Evolutionary conservation across 2,888 invertebrate genomes (phyloP).

Genomic region (Cryptosula pallasiana): DNA sequence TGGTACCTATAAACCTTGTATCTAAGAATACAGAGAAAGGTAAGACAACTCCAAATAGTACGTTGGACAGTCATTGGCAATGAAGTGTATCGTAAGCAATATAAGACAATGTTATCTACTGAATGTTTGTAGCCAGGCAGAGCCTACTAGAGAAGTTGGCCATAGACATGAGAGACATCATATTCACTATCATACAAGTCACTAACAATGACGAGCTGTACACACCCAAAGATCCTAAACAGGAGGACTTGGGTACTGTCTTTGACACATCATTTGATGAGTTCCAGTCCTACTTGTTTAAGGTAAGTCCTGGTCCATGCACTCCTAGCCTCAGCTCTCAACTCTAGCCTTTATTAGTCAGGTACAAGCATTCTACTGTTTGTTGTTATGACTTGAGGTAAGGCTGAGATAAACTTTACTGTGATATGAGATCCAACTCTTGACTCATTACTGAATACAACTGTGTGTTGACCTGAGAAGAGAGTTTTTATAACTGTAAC

Average conservation of each 20-base stretch:
- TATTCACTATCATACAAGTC: slow-evolving; percentile 87
- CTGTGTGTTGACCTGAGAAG: too few species aligned
- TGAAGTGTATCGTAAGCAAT: too few species aligned
- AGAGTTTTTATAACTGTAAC: too few species aligned
- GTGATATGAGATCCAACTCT: too few species aligned
- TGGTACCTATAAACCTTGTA: slow-evolving; percentile 81
- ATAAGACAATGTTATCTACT: too few species aligned
- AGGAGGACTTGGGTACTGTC: slow-evolving; percentile 83
- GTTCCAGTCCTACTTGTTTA: slow-evolving; percentile 94
- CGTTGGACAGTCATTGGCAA: too few species aligned
- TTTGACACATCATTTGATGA: slow-evolving; percentile 90
- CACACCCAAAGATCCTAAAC: slow-evolving; percentile 89
- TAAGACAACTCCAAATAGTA: too few species aligned
- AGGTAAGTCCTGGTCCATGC: slow-evolving; percentile 59
- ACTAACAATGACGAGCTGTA: slow-evolving; percentile 88
- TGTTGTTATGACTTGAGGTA: too few species aligned
- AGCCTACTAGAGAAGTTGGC: slow-evolving; percentile 68
- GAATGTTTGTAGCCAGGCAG: slow-evolving; percentile 67
- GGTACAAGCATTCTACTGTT: too few species aligned
- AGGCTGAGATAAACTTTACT: too few species aligned
- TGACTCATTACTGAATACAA: too few species aligned
- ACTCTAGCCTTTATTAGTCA: too few species aligned
- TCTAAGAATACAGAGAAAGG: slow-evolving; percentile 75
- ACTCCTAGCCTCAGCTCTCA: background rate
- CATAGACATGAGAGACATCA: slow-evolving; percentile 74